Base-by-base conservation (phyloP, 2,797 vertebrate genomes). In the Gambelia wislizenii region DNA sequence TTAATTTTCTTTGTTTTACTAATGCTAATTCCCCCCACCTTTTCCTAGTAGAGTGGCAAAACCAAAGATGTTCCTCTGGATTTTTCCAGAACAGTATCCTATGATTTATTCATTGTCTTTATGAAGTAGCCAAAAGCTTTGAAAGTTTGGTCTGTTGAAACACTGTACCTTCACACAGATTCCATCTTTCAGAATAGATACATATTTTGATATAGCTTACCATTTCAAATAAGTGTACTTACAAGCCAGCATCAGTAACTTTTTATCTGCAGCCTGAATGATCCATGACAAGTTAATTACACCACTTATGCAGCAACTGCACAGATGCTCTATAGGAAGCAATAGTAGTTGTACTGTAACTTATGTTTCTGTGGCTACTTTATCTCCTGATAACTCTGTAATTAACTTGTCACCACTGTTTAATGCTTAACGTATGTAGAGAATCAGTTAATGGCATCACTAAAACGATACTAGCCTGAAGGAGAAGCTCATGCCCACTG, bases 381-480 rank as follows among this genome's bases (percentile, higher is more conserved):
- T 95, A 95, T 90, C 95, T 94, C 93, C 69, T 95, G 95, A 94
- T 96, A 91, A 95, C 88, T 95, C 93, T 70, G 89, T 95, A 95
- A 96, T 96, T 95, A 95, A 93, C 93, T 93, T 95, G 93, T 95
- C 96, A 94, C 87, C 93, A 90, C 94, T 93, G 86, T 86, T 94
- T 92, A 95, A 88, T 92, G 93, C 92, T 89, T 92, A 95, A 90
- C 69, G 61, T 86, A 6, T 85, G 89, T 76, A 84, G 93, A 90
- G 93, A 91, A 93, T 93, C 93, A 91, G 90, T 61, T 95, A 85
- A 33, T 82, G 93, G 94, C 94, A 95, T 91, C 93, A 85, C 93
- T 89, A 80, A 83, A 92, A 91, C 88, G 47, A 93, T 54, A 91
- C 87, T 92, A 92, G 93, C 89, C 94, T 93, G 93, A 20, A 94